Evolutionary conservation across 2,113 vertebrate species (phyloP).

Genomic region (Nanorana parkeri): DNA sequence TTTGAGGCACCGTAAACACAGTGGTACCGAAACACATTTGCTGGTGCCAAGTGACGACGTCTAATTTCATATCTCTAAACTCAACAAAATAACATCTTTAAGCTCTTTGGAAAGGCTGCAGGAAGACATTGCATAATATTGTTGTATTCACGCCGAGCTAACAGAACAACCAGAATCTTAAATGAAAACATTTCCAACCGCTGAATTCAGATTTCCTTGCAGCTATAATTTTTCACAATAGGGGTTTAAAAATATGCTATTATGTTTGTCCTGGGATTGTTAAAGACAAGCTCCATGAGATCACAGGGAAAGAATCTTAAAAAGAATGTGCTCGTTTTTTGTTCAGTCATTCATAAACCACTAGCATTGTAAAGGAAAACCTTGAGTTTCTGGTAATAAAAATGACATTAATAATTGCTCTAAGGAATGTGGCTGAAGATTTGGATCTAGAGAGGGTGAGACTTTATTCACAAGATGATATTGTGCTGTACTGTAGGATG

Average conservation of each 20-base stretch:
- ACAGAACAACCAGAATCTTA: constrained; percentile 49
- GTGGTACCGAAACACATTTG: neutral
- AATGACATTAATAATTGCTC: constrained; percentile 39
- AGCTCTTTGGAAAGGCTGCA: constrained; percentile 14
- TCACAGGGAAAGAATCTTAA: neutral
- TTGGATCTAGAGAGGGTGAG: neutral
- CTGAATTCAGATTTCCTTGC: constrained; percentile 55
- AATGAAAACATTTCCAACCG: constrained; percentile 57
- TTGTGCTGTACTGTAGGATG: constrained; percentile 5
- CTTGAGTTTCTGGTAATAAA: constrained; percentile 15
- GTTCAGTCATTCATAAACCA: constrained; percentile 33
- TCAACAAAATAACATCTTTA: constrained; percentile 53
- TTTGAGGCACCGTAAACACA: constrained; percentile 2
- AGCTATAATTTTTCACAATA: constrained; percentile 58
- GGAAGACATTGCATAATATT: constrained; percentile 55
- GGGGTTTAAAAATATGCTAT: constrained; percentile 58
- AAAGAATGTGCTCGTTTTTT: constrained; percentile 21
- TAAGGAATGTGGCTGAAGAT: constrained; percentile 10
- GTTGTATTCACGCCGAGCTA: constrained; percentile 53
- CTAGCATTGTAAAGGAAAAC: constrained; percentile 29
- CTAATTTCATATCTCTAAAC: constrained; percentile 38
- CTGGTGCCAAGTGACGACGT: constrained; percentile 19
- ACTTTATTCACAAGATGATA: constrained; percentile 5
- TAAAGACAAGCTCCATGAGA: constrained; percentile 51
- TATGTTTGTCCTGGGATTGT: constrained; percentile 54